Base-by-base conservation (phyloP, 2,113 vertebrate species). In the Suricata suricatta region DNA sequence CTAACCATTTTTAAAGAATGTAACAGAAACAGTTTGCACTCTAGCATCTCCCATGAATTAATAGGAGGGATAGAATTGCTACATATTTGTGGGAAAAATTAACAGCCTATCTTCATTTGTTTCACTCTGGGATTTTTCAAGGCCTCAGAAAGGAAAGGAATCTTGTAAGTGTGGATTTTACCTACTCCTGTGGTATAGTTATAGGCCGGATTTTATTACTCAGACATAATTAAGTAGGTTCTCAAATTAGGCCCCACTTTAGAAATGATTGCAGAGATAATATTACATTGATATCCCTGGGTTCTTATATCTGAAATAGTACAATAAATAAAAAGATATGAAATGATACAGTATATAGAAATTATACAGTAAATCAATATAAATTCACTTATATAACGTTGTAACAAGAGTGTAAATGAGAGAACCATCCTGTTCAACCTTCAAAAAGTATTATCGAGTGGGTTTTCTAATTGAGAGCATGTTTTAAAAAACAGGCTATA, bases 241-340 rank as follows among this genome's bases (percentile, higher is more conserved):
- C n/a, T 94, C 88, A 93, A 90, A 90, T 68, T 38, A 88, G 66
- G 76, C 52, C 5, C 82, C 72, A 71, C 44, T 93, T 88, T 31
- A 68, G 33, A 96, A 94, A 96, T 72, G 44, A 92, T 13, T 86
- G 60, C 31, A 81, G 52, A 93, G 35, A 66, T 88, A 63, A 90
- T 79, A 80, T 27, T 63, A 33, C 12, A 50, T 50, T 35, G 60
- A n/a, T 41, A 41, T 2, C 25, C 44, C 23, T 85, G 54, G 52
- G 85, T n/a, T 90, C 87, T 54, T 12, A 1, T 27, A 47, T 17
- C 27, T 91, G 50, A 72, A 93, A 86, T 31, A 81, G 82, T 33
- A 35, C 33, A 76, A 50, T 50, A 60, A 63, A 71, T 85, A 87
- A 76, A 84, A 92, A 94, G 17, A 29, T 19, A 25, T 33, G 54